These are phyloP conservation scores for Cyanoderma ruficeps DNA, from an alignment of 2,113 vertebrate species.

Conservation along the genomic window DNA sequence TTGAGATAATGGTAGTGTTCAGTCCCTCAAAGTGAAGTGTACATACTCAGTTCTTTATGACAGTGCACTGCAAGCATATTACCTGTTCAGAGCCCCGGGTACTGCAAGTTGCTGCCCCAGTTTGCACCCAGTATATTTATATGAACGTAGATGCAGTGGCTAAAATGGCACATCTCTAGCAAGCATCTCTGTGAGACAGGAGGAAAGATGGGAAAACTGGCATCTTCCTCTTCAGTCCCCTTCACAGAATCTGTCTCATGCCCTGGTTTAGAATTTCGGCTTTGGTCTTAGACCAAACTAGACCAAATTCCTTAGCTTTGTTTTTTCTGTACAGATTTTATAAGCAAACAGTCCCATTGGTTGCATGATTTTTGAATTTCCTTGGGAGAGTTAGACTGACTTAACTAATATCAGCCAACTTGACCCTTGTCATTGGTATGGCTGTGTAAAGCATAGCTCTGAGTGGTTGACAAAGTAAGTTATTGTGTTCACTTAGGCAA, in stretches of 20 bases:
- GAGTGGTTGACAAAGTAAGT: not conserved
- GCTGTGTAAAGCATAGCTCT: not conserved
- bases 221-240: not conserved
- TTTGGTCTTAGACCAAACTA: not conserved
- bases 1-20: not conserved
- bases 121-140: not conserved
- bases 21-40: not conserved
- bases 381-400: not conserved
- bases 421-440: not conserved
- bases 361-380: not conserved
- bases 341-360: not conserved
- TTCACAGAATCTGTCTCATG: not conserved
- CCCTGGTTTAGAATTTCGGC: not conserved
- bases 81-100: not conserved
- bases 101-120: not conserved
- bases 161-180: not conserved
- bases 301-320: not conserved
- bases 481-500: not conserved
- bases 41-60: not conserved
- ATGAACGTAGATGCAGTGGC: not conserved
- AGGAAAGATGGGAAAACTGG: not conserved
- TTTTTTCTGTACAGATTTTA: not conserved
- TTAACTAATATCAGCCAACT: not conserved
- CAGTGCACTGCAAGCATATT: not conserved
- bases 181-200: fast-evolving